These are phyloP conservation scores for Pangasius larnaudii DNA, from an alignment of 2,797 vertebrate genomes.

Conservation along the genomic window DNA sequence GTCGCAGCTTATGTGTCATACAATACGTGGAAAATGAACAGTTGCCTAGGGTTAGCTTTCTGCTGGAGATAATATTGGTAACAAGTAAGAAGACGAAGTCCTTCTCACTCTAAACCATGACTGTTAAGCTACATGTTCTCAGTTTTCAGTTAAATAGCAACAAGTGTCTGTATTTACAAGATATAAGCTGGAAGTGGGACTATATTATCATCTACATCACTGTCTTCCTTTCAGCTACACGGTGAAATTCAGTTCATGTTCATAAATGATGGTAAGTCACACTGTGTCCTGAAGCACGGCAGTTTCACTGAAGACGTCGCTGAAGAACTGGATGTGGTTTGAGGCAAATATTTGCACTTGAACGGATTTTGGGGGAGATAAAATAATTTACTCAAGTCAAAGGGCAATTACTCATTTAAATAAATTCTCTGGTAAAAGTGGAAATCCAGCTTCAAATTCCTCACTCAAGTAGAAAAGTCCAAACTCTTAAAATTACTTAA, in stretches of 20 bases:
- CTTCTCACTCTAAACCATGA: neutral
- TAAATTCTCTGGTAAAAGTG: neutral
- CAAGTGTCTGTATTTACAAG: neutral
- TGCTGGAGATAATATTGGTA: neutral
- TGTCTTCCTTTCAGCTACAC: neutral
- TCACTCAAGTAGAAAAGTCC: no score
- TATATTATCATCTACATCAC: neutral
- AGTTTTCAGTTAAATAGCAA: neutral
- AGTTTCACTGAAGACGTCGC: neutral
- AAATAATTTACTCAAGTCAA: no score
- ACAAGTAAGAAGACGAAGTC: neutral
- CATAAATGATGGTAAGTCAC: slow-evolving; percentile 7
- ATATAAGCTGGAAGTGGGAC: neutral
- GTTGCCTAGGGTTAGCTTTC: neutral
- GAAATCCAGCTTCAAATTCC: neutral
- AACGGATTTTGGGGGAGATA: no score
- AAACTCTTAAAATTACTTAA: no score
- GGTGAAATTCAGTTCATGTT: neutral
- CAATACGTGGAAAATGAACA: neutral
- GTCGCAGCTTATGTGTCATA: neutral
- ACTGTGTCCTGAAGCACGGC: neutral
- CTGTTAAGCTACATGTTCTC: neutral
- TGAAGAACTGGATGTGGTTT: neutral
- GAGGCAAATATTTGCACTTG: no score
- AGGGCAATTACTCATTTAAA: no score